Conservation (phyloP, 2,797 vertebrate genomes). For the Lophotriccus pileatus region DNA sequence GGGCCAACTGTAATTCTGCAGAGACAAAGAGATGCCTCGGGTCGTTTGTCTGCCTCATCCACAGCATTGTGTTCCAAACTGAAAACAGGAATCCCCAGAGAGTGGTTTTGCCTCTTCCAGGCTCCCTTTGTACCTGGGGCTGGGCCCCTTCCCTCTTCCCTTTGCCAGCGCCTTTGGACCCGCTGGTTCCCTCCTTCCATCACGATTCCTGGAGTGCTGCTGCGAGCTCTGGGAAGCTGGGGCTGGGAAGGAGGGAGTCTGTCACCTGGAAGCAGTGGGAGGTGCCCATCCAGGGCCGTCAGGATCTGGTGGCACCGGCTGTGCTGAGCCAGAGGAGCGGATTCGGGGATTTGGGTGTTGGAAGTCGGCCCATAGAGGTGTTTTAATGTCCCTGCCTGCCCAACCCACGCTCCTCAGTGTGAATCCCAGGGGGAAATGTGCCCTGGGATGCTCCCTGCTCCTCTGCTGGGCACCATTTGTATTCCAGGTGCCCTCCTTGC, state of each 20-base stretch:
- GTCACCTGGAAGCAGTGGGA: background rate
- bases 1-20: background rate
- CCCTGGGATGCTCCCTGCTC: background rate
- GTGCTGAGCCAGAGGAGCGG: background rate
- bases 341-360: background rate
- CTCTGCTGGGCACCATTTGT: background rate
- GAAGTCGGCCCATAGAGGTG: background rate
- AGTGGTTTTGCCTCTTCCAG: background rate
- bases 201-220: background rate
- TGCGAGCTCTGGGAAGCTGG: background rate
- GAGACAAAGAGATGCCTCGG: background rate
- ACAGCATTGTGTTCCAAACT: background rate
- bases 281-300: background rate
- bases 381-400: background rate
- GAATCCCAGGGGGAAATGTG: background rate
- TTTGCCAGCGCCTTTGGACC: background rate
- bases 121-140: background rate
- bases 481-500: background rate
- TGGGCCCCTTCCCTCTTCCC: background rate
- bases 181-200: background rate
- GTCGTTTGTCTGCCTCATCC: background rate
- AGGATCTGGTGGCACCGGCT: background rate
- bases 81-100: background rate
- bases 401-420: background rate
- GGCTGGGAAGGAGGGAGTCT: background rate